phyloP scores from a whole-genome alignment of 2,797 vertebrate genomes.

The Tenualosa thibaudeaui region DNA sequence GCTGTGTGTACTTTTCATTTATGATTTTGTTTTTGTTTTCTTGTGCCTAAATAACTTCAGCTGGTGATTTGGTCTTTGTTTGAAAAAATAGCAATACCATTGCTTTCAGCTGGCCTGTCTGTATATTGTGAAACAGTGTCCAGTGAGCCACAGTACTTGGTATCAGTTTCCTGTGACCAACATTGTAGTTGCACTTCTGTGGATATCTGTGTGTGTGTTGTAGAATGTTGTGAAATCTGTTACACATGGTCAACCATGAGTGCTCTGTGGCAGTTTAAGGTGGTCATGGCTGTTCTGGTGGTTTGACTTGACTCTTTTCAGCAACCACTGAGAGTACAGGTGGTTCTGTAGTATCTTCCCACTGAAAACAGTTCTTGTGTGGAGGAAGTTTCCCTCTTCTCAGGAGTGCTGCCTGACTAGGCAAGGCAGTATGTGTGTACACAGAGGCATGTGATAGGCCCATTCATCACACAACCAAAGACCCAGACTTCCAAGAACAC shows the following conservation, averaged over 20 bases:
- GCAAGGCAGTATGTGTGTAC: background rate
- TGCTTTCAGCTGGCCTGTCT: background rate
- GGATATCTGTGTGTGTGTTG: background rate
- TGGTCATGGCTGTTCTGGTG: background rate
- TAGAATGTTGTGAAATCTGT: background rate
- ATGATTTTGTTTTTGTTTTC: background rate
- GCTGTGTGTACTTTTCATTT: too few relatives aligned
- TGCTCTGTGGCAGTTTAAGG: background rate
- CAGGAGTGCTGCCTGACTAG: background rate
- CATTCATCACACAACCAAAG: background rate
- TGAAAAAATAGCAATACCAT: background rate
- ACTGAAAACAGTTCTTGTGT: background rate
- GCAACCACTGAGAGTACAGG: background rate
- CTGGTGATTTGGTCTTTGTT: background rate
- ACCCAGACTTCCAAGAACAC: background rate
- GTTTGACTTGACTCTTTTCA: too few relatives aligned
- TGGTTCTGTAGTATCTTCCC: background rate
- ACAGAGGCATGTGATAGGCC: background rate
- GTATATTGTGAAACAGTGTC: too few relatives aligned
- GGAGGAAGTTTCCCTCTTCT: background rate
- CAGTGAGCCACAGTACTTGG: too few relatives aligned
- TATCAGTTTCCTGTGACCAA: too few relatives aligned
- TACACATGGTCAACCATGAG: background rate
- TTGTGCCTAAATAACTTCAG: background rate
- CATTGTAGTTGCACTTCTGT: too few relatives aligned